A percentile compares a stretch with the other conserved stretches of the same genome.
Evolutionary conservation across 2,797 vertebrate genomes (phyloP).

Genomic region (Tragelaphus eurycerus): DNA sequence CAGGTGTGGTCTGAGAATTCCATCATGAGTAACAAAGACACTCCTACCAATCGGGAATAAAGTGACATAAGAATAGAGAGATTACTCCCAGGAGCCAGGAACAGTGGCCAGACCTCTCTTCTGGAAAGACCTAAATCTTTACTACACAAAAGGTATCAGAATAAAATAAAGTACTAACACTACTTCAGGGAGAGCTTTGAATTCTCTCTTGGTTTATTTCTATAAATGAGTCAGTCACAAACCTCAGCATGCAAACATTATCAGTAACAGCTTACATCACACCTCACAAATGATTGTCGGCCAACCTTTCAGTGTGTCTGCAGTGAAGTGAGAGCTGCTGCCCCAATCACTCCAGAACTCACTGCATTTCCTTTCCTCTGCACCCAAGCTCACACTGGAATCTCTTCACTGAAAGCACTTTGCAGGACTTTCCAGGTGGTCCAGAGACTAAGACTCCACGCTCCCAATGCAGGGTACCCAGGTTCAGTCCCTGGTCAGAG

Average conservation of each 20-base stretch:
- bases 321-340: neutral
- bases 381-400: neutral
- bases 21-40: neutral
- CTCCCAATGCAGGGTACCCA: neutral
- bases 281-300: neutral
- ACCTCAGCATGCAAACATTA: neutral
- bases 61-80: neutral
- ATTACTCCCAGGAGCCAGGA: neutral
- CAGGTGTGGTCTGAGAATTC: neutral
- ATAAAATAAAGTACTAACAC: neutral
- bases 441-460: rapidly evolving
- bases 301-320: neutral
- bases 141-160: neutral
- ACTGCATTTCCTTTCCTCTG: neutral
- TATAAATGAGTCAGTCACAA: neutral
- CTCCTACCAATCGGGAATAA: neutral
- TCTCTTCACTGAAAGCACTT: neutral
- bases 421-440: neutral
- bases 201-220: neutral
- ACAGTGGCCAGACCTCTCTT: neutral
- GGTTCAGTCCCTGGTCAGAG: neutral
- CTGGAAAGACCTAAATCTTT: neutral
- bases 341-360: neutral
- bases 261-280: neutral
- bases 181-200: neutral